phyloP scores from a whole-genome alignment of 2,888 invertebrate species.

The Tetragonula carbonaria region DNA sequence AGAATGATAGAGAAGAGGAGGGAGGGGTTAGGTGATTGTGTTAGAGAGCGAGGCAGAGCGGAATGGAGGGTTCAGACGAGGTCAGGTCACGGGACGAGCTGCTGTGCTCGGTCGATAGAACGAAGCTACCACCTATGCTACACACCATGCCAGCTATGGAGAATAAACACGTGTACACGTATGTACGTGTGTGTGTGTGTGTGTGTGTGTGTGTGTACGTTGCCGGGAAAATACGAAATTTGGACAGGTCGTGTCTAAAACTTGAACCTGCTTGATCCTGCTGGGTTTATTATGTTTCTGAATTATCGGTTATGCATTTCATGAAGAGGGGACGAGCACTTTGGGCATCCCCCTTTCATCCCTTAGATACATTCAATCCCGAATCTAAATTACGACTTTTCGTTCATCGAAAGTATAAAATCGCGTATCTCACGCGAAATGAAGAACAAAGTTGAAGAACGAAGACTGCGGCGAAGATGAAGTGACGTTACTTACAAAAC shows the following conservation, averaged over 20 bases:
- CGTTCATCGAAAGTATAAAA: too few relatives aligned
- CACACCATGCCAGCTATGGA: slow-evolving; percentile 59
- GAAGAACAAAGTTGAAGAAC: too few relatives aligned
- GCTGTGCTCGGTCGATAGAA: slow-evolving; percentile 74
- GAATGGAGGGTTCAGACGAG: slow-evolving; percentile 82
- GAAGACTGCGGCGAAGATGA: too few relatives aligned
- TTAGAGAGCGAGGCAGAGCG: slow-evolving; percentile 75
- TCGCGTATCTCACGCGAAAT: too few relatives aligned
- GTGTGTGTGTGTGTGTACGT: background rate
- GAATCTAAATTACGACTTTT: too few relatives aligned
- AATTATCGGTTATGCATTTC: too few relatives aligned
- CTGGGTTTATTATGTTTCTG: too few relatives aligned
- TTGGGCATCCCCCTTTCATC: too few relatives aligned
- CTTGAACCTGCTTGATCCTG: background rate
- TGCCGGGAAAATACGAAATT: background rate
- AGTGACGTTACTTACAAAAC: too few relatives aligned
- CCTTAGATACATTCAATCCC: too few relatives aligned
- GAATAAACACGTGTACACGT: slow-evolving; percentile 60
- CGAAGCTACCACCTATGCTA: slow-evolving; percentile 71
- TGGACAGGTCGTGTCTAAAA: background rate
- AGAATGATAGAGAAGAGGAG: background rate
- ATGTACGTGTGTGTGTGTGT: too few relatives aligned
- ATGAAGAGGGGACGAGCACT: too few relatives aligned
- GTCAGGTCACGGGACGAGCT: slow-evolving; percentile 83
- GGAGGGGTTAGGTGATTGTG: slow-evolving; percentile 73